A percentile compares a stretch with the other conserved stretches of the same genome.
These are phyloP conservation scores for Istiophorus platypterus DNA, from an alignment of 2,113 vertebrate species.

Conservation along the genomic window DNA sequence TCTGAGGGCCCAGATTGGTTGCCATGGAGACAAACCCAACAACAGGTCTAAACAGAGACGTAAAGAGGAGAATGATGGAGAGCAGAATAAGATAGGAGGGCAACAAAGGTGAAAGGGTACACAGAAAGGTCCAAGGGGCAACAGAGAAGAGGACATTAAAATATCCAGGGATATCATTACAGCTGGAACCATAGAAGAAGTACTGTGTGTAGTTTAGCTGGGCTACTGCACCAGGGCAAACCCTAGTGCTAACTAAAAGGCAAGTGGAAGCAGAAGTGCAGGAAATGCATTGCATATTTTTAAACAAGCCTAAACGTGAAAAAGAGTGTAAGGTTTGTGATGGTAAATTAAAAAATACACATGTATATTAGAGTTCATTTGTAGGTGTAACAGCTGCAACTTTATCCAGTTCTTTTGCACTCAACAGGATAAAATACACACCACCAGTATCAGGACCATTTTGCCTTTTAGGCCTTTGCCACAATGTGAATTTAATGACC, in stretches of 20 bases:
- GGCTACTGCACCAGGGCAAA: constrained; percentile 12
- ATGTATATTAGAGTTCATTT: background rate
- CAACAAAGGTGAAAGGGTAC: constrained; percentile 50
- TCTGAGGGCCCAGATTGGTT: constrained; percentile 66
- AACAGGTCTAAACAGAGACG: constrained; percentile 75
- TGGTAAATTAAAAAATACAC: background rate
- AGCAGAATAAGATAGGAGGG: constrained; percentile 12
- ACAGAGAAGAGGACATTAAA: background rate
- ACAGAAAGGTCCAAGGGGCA: constrained; percentile 3
- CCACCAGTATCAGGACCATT: too few species aligned
- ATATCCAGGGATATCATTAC: constrained; percentile 14
- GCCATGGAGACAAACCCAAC: constrained; percentile 67
- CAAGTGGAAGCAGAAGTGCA: background rate
- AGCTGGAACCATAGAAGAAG: constrained; percentile 9
- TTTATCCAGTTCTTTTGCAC: background rate
- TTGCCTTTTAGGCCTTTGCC: background rate
- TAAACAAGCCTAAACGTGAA: background rate
- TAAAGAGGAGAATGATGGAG: constrained; percentile 35
- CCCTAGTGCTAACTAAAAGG: background rate
- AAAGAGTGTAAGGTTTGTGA: background rate
- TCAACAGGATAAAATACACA: background rate
- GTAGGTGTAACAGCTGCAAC: background rate
- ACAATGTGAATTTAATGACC: background rate
- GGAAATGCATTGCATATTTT: background rate
- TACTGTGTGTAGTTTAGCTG: constrained; percentile 17